Base-by-base conservation (phyloP, 1,140 invertebrate species). In the Drosophila parabipectinata region DNA sequence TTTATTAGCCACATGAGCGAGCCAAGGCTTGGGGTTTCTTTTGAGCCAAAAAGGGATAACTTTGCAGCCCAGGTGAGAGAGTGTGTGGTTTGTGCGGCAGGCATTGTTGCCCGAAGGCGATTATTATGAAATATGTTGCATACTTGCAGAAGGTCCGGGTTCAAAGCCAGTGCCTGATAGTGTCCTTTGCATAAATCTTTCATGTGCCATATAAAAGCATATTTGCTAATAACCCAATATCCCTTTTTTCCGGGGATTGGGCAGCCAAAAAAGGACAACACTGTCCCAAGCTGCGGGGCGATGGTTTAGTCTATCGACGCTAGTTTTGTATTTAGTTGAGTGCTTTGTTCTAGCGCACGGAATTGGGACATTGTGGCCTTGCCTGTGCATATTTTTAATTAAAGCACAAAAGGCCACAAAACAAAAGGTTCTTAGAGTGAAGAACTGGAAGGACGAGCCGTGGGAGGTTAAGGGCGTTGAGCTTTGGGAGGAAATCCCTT, bases 151-250 rank as follows among this genome's bases (percentile, higher is more conserved):
- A 50, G 39, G 48, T 41, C 41, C 58, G 48, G 53, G 39, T 53
- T 67, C 61, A 51, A 37, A 69, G 57, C 57, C 47, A 34, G 60
- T 74, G 61, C 59, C 39, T 79, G 59, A 55, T 56, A 53, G 47
- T 73, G 72, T 75, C 72, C 72, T 68, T 34, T 37, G 61, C 78
- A 85, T 87, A 85, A 87, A 85, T 85, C 82, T 85, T 85, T 87
- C 82, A 82, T 87, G 74, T 88, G 73, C 60, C 50, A 59, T 85
- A 79, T 75, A 56, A 85, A 76, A 85, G 82, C 82, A 85, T 82
- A 85, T 85, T 85, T 87, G 74, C 82, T 85, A 85, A 85, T 85
- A 85, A 78, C 83, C 82, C 78, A 88, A 85, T 85, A 85, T 87
- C 81, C 81, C 76, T 81, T 74, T 71, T 64, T 74, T 39, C 53